Evolutionary conservation across 2,888 invertebrate genomes (phyloP).

Genomic region (Euzophera pinguis): DNA sequence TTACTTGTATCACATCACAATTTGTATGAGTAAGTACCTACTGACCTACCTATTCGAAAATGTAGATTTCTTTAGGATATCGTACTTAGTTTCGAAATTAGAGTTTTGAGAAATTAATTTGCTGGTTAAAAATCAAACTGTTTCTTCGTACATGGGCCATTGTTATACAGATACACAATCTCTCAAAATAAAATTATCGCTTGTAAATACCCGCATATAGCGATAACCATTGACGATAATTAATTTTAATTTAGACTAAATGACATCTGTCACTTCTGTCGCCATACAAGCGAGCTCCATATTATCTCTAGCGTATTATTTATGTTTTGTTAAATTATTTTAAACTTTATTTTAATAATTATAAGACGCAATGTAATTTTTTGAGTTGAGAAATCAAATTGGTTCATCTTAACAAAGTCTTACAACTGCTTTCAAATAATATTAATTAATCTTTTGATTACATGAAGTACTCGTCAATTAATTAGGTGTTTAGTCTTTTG

Average conservation of each 20-base stretch:
- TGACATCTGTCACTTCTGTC: conserved; percentile 67
- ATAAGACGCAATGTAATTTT: neutral
- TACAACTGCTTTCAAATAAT: conserved; percentile 27
- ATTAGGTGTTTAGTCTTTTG: conserved; percentile 9
- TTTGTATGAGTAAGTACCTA: too few relatives aligned
- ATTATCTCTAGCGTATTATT: neutral
- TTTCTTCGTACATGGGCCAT: too few relatives aligned
- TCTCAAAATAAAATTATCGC: neutral
- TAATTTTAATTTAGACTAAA: conserved; percentile 56
- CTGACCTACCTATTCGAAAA: too few relatives aligned
- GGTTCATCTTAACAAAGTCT: conserved; percentile 21
- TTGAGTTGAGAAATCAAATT: neutral
- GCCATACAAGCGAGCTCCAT: conserved; percentile 21
- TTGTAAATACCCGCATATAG: neutral
- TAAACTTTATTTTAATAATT: conserved; percentile 7
- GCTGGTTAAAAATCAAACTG: too few relatives aligned
- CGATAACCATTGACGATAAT: conserved; percentile 47
- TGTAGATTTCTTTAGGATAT: too few relatives aligned
- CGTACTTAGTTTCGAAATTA: too few relatives aligned
- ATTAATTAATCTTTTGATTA: conserved; percentile 27
- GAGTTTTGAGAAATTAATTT: too few relatives aligned
- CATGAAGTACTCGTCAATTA: conserved; percentile 13
- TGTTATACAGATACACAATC: too few relatives aligned
- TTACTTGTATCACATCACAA: too few relatives aligned
- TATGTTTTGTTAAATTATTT: neutral